Conservation (phyloP, 2,797 vertebrate species). For the Thalassophryne amazonica region DNA sequence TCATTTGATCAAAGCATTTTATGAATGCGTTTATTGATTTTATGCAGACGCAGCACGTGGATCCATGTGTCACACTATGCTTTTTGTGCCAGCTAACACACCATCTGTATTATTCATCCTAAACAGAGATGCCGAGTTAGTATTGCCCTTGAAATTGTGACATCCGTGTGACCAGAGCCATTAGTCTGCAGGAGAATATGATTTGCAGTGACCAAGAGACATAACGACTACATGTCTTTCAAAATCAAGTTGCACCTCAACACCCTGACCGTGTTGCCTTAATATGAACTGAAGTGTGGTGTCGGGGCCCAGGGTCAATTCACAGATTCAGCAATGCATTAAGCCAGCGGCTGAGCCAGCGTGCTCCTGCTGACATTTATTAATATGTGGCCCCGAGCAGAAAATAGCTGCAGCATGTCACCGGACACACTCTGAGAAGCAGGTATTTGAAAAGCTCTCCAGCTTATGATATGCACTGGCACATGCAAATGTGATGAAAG, state of each 20-base stretch:
- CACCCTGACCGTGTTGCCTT: constrained; percentile 52
- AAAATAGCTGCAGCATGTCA: constrained; percentile 56
- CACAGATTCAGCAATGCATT: constrained; percentile 68
- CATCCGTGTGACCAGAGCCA: constrained; percentile 54
- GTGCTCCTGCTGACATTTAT: constrained; percentile 70
- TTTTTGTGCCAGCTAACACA: constrained; percentile 1
- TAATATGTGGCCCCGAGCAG: constrained; percentile 63
- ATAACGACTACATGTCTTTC: constrained; percentile 73
- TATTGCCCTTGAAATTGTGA: constrained; percentile 58
- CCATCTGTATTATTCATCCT: constrained; percentile 21
- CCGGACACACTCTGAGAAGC: constrained; percentile 42
- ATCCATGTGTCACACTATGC: constrained; percentile 6
- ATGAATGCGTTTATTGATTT: constrained; percentile 31
- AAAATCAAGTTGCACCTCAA: constrained; percentile 67
- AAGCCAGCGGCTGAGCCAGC: constrained; percentile 62
- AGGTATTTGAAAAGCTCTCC: constrained; percentile 17
- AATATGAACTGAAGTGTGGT: constrained; percentile 68
- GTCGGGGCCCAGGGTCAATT: constrained; percentile 71
- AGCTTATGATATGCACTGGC: constrained; percentile 26
- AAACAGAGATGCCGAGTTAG: constrained; percentile 35
- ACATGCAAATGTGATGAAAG: constrained; percentile 30
- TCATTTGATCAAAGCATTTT: constrained; percentile 14
- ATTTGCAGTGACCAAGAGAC: constrained; percentile 61
- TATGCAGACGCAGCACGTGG: constrained; percentile 12
- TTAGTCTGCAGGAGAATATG: constrained; percentile 43